phyloP scores from a whole-genome alignment of 1,140 invertebrate genomes.

The Acromyrmex echinatior region DNA sequence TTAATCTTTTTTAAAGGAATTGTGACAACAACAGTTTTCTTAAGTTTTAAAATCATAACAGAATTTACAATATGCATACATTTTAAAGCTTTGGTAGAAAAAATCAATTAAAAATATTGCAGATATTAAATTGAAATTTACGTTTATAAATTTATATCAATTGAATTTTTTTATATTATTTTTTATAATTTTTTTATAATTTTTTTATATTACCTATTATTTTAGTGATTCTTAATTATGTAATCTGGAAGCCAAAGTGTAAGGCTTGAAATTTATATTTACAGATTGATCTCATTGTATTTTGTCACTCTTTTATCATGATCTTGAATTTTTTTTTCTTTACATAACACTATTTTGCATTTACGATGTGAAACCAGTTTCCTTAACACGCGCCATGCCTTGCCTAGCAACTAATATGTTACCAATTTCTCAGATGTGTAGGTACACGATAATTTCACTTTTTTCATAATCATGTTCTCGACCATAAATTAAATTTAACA shows the following conservation, averaged over 20 bases:
- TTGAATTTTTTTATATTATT: neutral
- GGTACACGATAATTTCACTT: neutral
- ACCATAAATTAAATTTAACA: neutral
- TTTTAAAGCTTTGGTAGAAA: too few species aligned
- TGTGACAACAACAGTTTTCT: neutral
- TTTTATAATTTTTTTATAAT: neutral
- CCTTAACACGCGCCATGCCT: neutral
- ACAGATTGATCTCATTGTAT: neutral
- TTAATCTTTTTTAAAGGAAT: neutral
- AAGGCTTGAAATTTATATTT: neutral
- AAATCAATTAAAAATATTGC: neutral
- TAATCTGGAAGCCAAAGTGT: neutral
- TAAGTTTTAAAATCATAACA: neutral
- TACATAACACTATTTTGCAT: conserved; percentile 27
- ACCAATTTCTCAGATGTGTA: neutral
- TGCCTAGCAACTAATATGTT: neutral
- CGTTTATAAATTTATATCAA: neutral
- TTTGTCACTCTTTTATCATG: neutral
- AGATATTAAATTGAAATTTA: neutral
- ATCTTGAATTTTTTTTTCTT: conserved; percentile 31
- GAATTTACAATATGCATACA: too few species aligned
- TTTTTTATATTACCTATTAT: neutral
- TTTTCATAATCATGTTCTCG: neutral
- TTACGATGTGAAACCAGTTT: conserved; percentile 33
- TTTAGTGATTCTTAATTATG: neutral